Evolutionary conservation across 2,888 invertebrate species (phyloP).

Genomic region (Steinernema hermaphroditum): DNA sequence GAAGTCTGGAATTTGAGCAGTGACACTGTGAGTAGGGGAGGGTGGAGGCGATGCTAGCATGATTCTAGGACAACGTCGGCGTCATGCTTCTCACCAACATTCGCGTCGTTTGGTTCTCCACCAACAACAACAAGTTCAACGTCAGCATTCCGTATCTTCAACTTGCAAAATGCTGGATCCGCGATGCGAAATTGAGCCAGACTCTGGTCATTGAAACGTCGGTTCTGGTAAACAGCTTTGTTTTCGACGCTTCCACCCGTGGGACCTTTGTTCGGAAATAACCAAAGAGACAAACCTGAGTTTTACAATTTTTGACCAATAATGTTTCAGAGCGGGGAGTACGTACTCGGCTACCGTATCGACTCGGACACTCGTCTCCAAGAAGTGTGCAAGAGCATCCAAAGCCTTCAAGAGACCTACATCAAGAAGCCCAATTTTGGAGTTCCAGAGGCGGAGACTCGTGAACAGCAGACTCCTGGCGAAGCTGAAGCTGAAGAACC

Average conservation of each 20-base stretch:
- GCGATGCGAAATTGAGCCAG: constrained; percentile 90
- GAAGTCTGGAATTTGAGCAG: constrained; percentile 97
- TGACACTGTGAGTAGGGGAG: constrained; percentile 70
- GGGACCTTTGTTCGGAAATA: too few relatives aligned
- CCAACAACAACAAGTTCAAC: constrained; percentile 91
- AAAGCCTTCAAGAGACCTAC: constrained; percentile 80
- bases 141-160: constrained; percentile 94
- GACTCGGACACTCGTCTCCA: constrained; percentile 84
- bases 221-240: constrained; percentile 73
- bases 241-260: too few relatives aligned
- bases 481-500: too few relatives aligned
- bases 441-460: constrained; percentile 73
- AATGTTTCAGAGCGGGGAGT: constrained; percentile 68
- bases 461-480: too few relatives aligned
- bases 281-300: too few relatives aligned
- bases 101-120: constrained; percentile 93
- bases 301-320: neutral
- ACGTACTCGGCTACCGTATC: constrained; percentile 88
- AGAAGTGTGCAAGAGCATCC: constrained; percentile 71
- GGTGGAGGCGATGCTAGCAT: neutral
- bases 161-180: constrained; percentile 71
- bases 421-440: constrained; percentile 87
- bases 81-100: constrained; percentile 92
- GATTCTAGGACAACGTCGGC: constrained; percentile 86
- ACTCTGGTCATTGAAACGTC: constrained; percentile 85